These are phyloP conservation scores for Pararge aegeria DNA, from an alignment of 1,140 invertebrate genomes.

Conservation along the genomic window DNA sequence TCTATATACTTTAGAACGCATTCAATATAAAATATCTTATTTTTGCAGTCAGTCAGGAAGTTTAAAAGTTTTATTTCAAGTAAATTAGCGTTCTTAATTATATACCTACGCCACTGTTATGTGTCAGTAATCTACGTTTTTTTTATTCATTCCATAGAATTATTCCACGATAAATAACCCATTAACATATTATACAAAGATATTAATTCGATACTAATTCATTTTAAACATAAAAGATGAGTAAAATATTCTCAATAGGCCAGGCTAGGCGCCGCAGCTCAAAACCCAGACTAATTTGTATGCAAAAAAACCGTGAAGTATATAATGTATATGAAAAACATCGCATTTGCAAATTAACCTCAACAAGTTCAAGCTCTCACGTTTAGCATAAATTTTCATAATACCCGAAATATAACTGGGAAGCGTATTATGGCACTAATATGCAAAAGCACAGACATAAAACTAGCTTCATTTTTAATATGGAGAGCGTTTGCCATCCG, in stretches of 20 bases:
- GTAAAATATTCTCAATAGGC: neutral
- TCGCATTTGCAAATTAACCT: conserved; percentile 12
- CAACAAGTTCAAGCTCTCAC: conserved; percentile 4
- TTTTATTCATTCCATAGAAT: no score
- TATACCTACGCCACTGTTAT: no score
- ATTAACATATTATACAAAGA: no score
- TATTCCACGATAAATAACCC: no score
- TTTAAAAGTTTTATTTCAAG: no score
- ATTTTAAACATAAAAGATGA: neutral
- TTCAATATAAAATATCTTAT: no score
- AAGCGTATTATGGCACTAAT: neutral
- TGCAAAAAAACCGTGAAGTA: conserved; percentile 7
- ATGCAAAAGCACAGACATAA: neutral
- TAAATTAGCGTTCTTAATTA: no score
- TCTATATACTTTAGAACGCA: no score
- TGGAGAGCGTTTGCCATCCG: no score
- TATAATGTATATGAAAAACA: conserved; percentile 3
- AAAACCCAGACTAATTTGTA: neutral
- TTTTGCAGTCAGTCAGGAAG: no score
- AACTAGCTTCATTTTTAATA: neutral
- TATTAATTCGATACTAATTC: no score
- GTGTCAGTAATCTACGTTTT: no score
- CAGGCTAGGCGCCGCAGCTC: neutral
- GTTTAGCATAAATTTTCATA: conserved; percentile 9
- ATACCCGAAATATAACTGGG: conserved; percentile 8